These are phyloP conservation scores for Pemphredon lugubris DNA, from an alignment of 2,888 invertebrate genomes.

Conservation along the genomic window DNA sequence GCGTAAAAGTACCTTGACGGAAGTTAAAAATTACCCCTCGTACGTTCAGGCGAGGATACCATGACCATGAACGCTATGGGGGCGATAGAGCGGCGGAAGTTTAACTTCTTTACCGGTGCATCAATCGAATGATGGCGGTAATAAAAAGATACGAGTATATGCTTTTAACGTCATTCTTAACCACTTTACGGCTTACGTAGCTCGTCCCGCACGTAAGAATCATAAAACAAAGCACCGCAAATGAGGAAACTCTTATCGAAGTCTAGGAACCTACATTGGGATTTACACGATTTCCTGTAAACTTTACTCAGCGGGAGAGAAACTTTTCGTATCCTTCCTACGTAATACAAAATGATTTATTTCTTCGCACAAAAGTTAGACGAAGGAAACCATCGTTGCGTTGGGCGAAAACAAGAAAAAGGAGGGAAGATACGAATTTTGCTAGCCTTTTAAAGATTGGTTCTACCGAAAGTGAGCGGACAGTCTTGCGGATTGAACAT, in stretches of 20 bases:
- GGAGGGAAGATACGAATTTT: not conserved
- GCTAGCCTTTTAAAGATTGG: not conserved
- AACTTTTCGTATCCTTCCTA: too few relatives aligned
- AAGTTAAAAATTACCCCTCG: too few relatives aligned
- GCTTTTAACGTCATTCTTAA: slow-evolving; percentile 60
- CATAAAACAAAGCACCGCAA: slow-evolving; percentile 58
- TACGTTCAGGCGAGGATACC: slow-evolving; percentile 32
- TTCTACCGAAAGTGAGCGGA: not conserved
- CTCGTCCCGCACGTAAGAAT: slow-evolving; percentile 31
- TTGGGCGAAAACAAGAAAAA: not conserved
- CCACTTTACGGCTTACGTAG: slow-evolving; percentile 51
- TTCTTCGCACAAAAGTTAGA: too few relatives aligned
- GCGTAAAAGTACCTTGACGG: slow-evolving; percentile 16
- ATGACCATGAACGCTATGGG: slow-evolving; percentile 39
- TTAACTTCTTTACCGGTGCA: slow-evolving; percentile 62
- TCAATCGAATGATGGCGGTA: slow-evolving; percentile 62
- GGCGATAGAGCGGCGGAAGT: slow-evolving; percentile 58
- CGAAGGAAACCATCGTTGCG: not conserved
- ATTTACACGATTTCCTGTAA: slow-evolving; percentile 15
- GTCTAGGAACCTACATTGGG: not conserved
- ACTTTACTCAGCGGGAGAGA: slow-evolving; percentile 16
- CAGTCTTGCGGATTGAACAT: not conserved
- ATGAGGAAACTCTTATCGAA: slow-evolving; percentile 45
- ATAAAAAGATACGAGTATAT: slow-evolving; percentile 65
- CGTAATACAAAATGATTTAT: too few relatives aligned